phyloP scores from a whole-genome alignment of 2,888 invertebrate genomes.

The Andrena haemorrhoa region DNA sequence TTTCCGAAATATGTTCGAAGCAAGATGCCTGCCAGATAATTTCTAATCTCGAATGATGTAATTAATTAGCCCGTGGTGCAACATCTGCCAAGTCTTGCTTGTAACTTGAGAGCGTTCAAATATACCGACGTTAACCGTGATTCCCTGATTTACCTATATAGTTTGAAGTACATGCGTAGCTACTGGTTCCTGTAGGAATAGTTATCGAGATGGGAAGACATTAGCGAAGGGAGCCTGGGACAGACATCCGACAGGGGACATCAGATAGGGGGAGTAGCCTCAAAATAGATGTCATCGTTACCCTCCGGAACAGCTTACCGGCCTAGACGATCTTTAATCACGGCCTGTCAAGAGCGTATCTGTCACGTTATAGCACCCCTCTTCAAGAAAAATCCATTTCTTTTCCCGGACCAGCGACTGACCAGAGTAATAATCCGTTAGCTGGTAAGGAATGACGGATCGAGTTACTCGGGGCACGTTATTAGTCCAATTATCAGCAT shows the following conservation, averaged over 20 bases:
- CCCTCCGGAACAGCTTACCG: conserved; percentile 35
- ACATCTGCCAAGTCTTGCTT: conserved; percentile 1
- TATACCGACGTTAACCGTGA: conserved; percentile 26
- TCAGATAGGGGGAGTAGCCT: conserved; percentile 37
- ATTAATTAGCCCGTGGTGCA: conserved; percentile 38
- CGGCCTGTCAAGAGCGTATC: conserved; percentile 51
- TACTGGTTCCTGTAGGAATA: conserved; percentile 41
- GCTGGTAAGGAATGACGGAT: conserved; percentile 37
- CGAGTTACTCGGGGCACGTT: background rate
- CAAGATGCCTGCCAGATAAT: background rate
- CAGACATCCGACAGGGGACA: conserved; percentile 53
- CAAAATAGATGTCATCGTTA: conserved; percentile 62
- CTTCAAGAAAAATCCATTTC: conserved; percentile 50
- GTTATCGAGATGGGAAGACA: conserved; percentile 54
- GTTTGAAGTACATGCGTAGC: conserved; percentile 34
- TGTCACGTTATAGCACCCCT: conserved; percentile 42
- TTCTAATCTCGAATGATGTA: conserved; percentile 1
- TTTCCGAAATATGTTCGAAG: background rate
- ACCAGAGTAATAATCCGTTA: conserved; percentile 35
- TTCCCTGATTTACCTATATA: conserved; percentile 33
- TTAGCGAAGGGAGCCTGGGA: conserved; percentile 38
- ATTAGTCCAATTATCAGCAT: conserved; percentile 21
- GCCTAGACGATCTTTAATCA: conserved; percentile 59
- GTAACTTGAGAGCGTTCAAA: conserved; percentile 21
- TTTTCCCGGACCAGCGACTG: conserved; percentile 25